Conservation (phyloP, 2,888 invertebrate species). For the Spodoptera picta region DNA sequence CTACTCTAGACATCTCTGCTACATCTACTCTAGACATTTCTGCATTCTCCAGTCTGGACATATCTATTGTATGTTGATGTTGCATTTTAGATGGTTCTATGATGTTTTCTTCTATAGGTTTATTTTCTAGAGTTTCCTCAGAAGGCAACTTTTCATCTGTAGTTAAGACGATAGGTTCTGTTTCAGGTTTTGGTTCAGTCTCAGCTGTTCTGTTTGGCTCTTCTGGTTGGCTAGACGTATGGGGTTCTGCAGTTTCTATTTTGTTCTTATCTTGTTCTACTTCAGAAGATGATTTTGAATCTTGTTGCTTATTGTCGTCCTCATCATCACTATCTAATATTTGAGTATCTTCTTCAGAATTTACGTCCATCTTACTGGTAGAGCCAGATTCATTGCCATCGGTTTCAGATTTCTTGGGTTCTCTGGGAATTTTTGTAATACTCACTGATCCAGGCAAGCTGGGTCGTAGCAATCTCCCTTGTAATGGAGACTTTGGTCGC, state of each 20-base stretch:
- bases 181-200: slow-evolving; percentile 53
- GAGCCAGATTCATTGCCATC: slow-evolving; percentile 63
- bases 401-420: slow-evolving; percentile 67
- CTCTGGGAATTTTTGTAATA: slow-evolving; percentile 81
- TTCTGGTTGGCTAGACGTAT: slow-evolving; percentile 47
- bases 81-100: slow-evolving; percentile 52
- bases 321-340: slow-evolving; percentile 83
- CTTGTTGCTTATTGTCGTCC: slow-evolving; percentile 59
- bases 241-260: slow-evolving; percentile 40
- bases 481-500: slow-evolving; percentile 74
- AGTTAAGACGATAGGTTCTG: slow-evolving; percentile 74
- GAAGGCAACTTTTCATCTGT: slow-evolving; percentile 83
- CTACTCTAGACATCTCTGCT: slow-evolving; percentile 40
- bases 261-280: slow-evolving; percentile 33
- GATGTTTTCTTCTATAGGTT: slow-evolving; percentile 62
- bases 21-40: slow-evolving; percentile 44
- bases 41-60: slow-evolving; percentile 41
- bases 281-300: slow-evolving; percentile 53
- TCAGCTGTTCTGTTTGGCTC: slow-evolving; percentile 51
- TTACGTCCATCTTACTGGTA: slow-evolving; percentile 66
- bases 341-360: slow-evolving; percentile 81
- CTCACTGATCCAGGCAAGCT: slow-evolving; percentile 81
- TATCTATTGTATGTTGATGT: slow-evolving; percentile 25
- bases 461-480: slow-evolving; percentile 74
- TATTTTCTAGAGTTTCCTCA: slow-evolving; percentile 78